Evolutionary conservation across 2,888 invertebrate species (phyloP), one percentile per base, ranked within the genome.

Genomic region (Athalia rosae): DNA sequence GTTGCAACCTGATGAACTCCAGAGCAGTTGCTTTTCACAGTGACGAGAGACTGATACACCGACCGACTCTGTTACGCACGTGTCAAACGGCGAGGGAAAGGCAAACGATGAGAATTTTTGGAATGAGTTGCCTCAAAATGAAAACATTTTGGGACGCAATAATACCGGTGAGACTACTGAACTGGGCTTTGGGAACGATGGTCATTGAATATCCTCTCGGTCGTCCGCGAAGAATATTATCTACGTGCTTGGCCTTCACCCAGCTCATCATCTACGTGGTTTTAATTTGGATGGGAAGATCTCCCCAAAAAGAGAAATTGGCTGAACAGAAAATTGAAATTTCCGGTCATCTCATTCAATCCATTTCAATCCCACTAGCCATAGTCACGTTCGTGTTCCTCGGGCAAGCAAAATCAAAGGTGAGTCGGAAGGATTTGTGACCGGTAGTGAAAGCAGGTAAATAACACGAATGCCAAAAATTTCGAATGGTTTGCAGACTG

Each of bases 181-280:
- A 79, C 11, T 83, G 82, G 81, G 48, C 80, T 6, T 74, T 81
- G 0, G 83, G 84, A 41, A 71, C 81, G 45, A 82, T 80, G 41
- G 76, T 81, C 6, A 71, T 83, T 5, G 81, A 83, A 67, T 77
- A 80, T 78, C 83, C 83, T 9, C 43, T 79, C 3, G 81, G 81
- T 5, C 79, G 56, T 43, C 80, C 77, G 7, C 80, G 79, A 77
- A 82, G 13, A 6, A 0, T 50, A 4, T 3, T 61, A 28, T 74
- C 73, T 28, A 11, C 48, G 4, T 59, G 59, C 59, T 74, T 59
- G 73, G 47, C 73, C 4, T 13, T 15, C 5, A 11, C 11, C 9
- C 11, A 15, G 13, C 15, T 74, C n/a, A 61, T 74, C 4, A 9
- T 74, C 6, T 47, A 61, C 3, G 59, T 74, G 61, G 56, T 7